Evolutionary conservation across 2,888 invertebrate genomes (phyloP), one percentile per base, ranked within the genome.

Genomic region (Rotaria magnacalcarata): DNA sequence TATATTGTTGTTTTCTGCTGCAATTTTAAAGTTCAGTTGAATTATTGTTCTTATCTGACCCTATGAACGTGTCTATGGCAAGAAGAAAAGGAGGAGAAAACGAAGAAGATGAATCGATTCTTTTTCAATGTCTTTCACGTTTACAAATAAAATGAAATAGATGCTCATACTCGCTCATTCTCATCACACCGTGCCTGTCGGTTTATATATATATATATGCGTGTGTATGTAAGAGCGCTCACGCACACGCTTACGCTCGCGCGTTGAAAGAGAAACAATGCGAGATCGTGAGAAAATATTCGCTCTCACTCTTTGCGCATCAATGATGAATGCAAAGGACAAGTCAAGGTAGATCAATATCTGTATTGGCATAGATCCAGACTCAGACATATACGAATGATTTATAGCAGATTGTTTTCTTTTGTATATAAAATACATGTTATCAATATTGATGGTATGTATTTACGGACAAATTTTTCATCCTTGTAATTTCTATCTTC

Each of bases 271-370:
- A 67, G 34, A 67, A 67, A 67, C 34, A 34, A 67, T 34, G 67
- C 67, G 67, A 67, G 67, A 67, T 67, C 67, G 67, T 67, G 67
- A 67, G 67, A 67, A 67, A 67, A 67, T 67, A 34, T 34, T 67
- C 34, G 67, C 67, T 67, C 67, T 24, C 67, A 41, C 34, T 34
- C 67, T 67, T 67, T 34, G 67, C 67, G 67, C 67, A 67, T 67
- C 67, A 67, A 67, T 34, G 34, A 34, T 34, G 67, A 67, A 67
- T 34, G 34, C 34, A 19, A 67, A 41, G 34, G 14, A 67, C 34
- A 67, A 67, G 67, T 67, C 67, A 67, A 67, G 67, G 67, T 67
- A 67, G 67, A 67, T 67, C 67, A 67, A 67, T 67, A 67, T 67
- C 67, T 67, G 34, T 41, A 0, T 34, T 67, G 67, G 67, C 67